Evolutionary conservation across 2,113 vertebrate species (phyloP).

Genomic region (Tachycineta bicolor): DNA sequence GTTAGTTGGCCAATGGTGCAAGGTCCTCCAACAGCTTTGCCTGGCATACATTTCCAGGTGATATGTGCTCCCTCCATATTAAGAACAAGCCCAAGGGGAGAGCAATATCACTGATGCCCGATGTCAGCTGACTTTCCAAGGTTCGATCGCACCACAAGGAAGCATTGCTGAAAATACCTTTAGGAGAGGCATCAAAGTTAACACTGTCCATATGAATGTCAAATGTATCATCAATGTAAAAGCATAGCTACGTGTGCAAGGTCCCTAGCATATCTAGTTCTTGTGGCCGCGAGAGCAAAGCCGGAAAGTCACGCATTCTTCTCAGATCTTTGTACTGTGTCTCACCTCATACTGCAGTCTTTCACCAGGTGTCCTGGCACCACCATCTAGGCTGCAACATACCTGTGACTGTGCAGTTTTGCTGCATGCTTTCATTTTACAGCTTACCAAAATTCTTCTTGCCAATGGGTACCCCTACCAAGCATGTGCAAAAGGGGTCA

Average conservation of each 20-base stretch:
- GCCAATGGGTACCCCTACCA: neutral
- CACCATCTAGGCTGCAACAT: neutral
- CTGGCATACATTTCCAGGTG: neutral
- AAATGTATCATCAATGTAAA: neutral
- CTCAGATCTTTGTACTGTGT: neutral
- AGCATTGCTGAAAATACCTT: neutral
- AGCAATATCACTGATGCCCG: accelerated
- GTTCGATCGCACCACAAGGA: neutral
- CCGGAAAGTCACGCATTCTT: neutral
- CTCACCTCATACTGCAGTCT: neutral
- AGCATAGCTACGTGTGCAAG: accelerated
- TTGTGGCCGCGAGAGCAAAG: neutral
- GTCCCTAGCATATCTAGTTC: no score
- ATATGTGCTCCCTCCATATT: accelerated
- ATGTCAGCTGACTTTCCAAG: neutral
- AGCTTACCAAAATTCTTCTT: neutral
- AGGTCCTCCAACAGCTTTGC: neutral
- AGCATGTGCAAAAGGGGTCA: neutral
- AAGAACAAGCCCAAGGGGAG: neutral
- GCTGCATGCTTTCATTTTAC: neutral
- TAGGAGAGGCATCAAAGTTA: neutral
- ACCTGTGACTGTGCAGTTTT: neutral
- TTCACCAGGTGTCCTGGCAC: no score
- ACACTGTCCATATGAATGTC: no score
- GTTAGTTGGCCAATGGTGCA: neutral